Evolutionary conservation across 2,113 vertebrate genomes (phyloP).

Genomic region (Pseudolaguvia tuberculata): DNA sequence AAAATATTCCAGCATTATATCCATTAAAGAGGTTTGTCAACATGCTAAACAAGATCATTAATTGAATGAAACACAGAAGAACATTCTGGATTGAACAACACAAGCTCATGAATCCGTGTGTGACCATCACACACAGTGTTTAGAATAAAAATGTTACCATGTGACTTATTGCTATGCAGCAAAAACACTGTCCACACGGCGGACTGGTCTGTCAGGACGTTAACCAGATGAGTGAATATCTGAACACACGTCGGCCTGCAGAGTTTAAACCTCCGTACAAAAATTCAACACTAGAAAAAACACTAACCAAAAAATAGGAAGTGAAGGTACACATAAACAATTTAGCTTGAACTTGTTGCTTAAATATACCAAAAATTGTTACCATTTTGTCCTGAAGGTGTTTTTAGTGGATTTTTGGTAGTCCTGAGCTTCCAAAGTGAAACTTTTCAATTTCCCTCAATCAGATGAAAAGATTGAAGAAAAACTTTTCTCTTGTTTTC

Average conservation of each 20-base stretch:
- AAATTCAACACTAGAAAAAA: too few species aligned
- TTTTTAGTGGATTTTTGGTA: background rate
- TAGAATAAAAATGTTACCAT: background rate
- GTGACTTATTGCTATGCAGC: background rate
- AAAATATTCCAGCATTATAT: background rate
- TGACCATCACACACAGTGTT: background rate
- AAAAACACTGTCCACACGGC: constrained; percentile 5
- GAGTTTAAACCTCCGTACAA: background rate
- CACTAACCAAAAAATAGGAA: background rate
- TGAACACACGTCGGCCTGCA: background rate
- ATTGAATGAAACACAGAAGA: too few species aligned
- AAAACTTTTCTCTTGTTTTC: too few species aligned
- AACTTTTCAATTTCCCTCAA: background rate
- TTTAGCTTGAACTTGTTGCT: background rate
- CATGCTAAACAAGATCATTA: background rate
- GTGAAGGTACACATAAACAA: background rate
- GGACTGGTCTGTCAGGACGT: background rate
- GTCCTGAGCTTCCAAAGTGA: background rate
- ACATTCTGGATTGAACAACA: background rate
- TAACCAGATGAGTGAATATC: constrained; percentile 6
- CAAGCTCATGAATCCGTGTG: background rate
- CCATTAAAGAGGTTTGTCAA: background rate
- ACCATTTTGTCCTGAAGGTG: constrained; percentile 30
- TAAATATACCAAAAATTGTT: background rate
- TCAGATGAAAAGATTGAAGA: background rate